Evolutionary conservation across 2,888 invertebrate genomes (phyloP).

Genomic region (Fragum sueziense): DNA sequence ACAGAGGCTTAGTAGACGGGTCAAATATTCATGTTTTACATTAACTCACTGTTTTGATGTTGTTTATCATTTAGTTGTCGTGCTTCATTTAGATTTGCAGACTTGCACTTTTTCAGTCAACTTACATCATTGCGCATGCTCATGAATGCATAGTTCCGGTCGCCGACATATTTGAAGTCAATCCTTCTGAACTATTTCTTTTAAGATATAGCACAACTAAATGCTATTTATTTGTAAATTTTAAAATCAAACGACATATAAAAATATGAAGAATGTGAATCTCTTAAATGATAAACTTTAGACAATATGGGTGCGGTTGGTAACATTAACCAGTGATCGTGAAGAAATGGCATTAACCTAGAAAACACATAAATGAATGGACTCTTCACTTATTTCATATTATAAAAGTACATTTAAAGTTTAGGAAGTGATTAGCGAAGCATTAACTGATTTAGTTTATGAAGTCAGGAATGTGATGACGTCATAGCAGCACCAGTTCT

Average conservation of each 20-base stretch:
- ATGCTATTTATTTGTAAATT: neutral
- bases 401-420: no score
- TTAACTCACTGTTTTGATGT: slow-evolving; percentile 14
- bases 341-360: no score
- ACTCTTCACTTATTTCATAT: no score
- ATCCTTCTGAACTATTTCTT: neutral
- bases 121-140: slow-evolving; percentile 11
- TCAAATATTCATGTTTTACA: neutral
- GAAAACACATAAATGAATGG: no score
- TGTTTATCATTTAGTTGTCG: slow-evolving; percentile 6
- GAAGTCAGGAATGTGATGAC: slow-evolving; percentile 35
- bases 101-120: neutral
- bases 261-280: no score
- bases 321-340: no score
- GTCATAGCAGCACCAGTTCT: slow-evolving; percentile 9
- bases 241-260: neutral
- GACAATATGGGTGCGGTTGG: no score
- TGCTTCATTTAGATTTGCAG: slow-evolving; percentile 17
- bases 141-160: slow-evolving; percentile 3
- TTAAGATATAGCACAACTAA: no score
- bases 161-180: slow-evolving; percentile 20
- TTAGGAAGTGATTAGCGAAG: no score
- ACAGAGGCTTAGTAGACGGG: no score
- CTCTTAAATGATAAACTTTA: no score
- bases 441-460: no score